These are phyloP conservation scores for Manis pentadactyla DNA, from an alignment of 2,797 vertebrate species.

Conservation along the genomic window DNA sequence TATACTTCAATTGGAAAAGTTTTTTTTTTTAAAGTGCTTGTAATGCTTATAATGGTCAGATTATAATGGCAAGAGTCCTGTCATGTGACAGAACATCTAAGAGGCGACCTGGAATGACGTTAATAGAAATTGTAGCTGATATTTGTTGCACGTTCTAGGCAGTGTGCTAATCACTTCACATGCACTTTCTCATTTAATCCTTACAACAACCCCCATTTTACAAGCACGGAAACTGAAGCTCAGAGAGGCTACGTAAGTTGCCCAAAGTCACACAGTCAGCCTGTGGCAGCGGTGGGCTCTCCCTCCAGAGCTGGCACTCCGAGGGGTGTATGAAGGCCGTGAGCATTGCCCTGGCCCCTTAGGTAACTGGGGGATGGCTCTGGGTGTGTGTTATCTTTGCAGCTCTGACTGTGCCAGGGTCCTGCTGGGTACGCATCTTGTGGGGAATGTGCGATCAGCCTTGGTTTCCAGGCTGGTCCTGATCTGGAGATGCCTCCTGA, in stretches of 20 bases:
- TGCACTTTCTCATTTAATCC: background rate
- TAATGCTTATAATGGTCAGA: background rate
- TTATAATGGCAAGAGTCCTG: background rate
- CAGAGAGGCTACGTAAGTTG: background rate
- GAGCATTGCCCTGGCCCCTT: background rate
- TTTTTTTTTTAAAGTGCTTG: background rate
- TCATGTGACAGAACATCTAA: background rate
- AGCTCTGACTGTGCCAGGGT: background rate
- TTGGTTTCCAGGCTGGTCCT: background rate
- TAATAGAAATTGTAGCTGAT: background rate
- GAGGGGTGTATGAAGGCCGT: background rate
- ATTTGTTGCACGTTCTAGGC: background rate
- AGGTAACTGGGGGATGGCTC: background rate
- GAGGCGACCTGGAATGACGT: background rate
- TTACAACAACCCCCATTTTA: background rate
- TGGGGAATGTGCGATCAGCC: background rate
- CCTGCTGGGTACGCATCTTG: background rate
- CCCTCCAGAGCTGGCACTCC: background rate
- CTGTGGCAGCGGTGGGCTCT: rapidly evolving
- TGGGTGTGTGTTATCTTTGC: background rate
- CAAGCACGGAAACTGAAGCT: background rate
- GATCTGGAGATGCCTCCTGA: background rate
- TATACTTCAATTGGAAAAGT: background rate
- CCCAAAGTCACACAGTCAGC: background rate
- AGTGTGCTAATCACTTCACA: background rate